Evolutionary conservation across 2,888 invertebrate genomes (phyloP).

Genomic region (Rhopalosiphum nymphaeae): DNA sequence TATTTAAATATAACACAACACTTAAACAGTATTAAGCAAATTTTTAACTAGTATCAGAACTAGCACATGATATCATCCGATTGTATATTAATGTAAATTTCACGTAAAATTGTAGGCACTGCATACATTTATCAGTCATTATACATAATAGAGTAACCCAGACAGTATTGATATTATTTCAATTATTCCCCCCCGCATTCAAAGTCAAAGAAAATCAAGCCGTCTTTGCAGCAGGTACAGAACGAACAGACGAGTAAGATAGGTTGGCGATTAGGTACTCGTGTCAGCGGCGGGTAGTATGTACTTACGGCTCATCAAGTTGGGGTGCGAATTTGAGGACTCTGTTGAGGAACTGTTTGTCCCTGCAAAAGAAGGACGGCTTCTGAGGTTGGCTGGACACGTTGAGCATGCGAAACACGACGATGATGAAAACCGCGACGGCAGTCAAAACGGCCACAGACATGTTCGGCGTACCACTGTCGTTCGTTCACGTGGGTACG

Average conservation of each 20-base stretch:
- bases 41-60: neutral
- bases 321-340: conserved; percentile 84
- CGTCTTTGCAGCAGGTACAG: neutral
- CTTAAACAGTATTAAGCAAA: neutral
- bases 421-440: conserved; percentile 84
- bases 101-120: neutral
- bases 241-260: neutral
- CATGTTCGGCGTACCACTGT: neutral
- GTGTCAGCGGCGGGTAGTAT: neutral
- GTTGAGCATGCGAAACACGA: conserved; percentile 86
- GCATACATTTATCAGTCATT: neutral
- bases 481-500: neutral
- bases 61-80: neutral
- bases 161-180: neutral
- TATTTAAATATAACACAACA: neutral
- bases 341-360: conserved; percentile 82
- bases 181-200: neutral
- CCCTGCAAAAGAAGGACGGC: conserved; percentile 83
- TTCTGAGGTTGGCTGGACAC: conserved; percentile 86
- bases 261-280: neutral
- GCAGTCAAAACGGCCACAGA: conserved; percentile 84
- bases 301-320: conserved; percentile 86
- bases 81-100: neutral
- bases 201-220: neutral
- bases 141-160: neutral